Conservation (phyloP, 1,140 invertebrate genomes). For the Yoshiicerus persimilis region DNA sequence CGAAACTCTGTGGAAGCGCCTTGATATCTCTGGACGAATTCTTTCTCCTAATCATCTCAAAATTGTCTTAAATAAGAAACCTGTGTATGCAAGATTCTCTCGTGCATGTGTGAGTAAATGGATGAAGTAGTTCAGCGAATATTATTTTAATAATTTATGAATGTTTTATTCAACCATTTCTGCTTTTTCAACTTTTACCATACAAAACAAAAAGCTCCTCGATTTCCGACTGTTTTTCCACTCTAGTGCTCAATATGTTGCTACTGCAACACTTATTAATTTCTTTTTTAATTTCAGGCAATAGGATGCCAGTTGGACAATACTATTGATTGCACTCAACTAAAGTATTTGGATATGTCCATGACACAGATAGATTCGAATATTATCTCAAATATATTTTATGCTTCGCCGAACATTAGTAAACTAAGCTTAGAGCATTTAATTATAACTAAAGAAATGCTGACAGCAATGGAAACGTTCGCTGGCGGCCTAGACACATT, state of each 20-base stretch:
- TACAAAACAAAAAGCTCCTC: too few relatives aligned
- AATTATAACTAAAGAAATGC: neutral
- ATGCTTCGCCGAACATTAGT: slow-evolving; percentile 12
- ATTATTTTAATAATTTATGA: neutral
- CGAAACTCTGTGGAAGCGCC: slow-evolving; percentile 41
- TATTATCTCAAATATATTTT: slow-evolving; percentile 20
- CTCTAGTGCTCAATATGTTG: too few relatives aligned
- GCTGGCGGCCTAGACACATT: slow-evolving; percentile 30
- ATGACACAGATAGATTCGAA: neutral
- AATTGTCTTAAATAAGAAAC: slow-evolving; percentile 31
- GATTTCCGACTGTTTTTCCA: too few relatives aligned
- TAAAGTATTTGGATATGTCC: slow-evolving; percentile 33
- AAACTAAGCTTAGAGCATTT: slow-evolving; percentile 42
- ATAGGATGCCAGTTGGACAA: neutral
- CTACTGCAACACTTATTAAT: too few relatives aligned
- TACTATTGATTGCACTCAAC: neutral
- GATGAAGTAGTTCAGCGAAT: too few relatives aligned
- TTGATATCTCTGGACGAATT: slow-evolving; percentile 30
- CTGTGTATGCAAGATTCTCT: slow-evolving; percentile 37
- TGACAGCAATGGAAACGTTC: slow-evolving; percentile 36
- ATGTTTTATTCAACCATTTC: neutral
- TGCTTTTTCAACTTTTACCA: too few relatives aligned
- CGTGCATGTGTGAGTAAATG: slow-evolving; percentile 28
- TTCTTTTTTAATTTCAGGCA: neutral
- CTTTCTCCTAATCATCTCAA: slow-evolving; percentile 10